Base-by-base conservation (phyloP, 2,888 invertebrate species). In the Hartigia nigra region DNA sequence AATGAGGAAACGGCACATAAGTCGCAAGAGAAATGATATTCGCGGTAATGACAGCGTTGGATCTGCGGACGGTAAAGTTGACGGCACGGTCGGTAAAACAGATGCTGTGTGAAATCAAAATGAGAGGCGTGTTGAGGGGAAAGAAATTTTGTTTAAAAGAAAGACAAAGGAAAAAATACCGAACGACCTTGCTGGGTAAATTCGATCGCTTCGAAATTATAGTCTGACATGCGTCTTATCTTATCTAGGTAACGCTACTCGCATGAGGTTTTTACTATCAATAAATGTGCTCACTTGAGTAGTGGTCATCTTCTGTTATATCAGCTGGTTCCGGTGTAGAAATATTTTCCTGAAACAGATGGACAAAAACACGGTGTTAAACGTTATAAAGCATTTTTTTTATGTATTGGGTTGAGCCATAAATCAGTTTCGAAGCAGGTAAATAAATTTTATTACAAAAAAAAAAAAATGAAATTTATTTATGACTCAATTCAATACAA, bases 291-390 rank as follows among this genome's bases (percentile, higher is more conserved):
- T 94, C 92, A 95, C 95, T 95, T 89, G 95, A 93, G 89, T 94
- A 95, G 86, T 95, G 95, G 86, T 95, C 95, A 83, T 95, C 95
- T 84, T 95, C 95, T 84, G 93, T 94, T 91, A 94, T 94, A 86
- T 95, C 95, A 4, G 93, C 92, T 12, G 95, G 95, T 88, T 95
- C 95, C 37, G 95, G 94, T 69, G 95, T 95, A 81, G 93, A 92
- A 84, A 95, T 92, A 87, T 95, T 95, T 88, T 95, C 95, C 95
- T 95, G 94, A 12, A 95, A 95, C 92, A 87, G 86, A 87, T 86
- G 82, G 85, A 84, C 83, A 83, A 80, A 80, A 76, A 82, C 76
- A 9, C 1, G 23, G 55, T 9, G 55, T 55, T 55, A 55, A 55
- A 55, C 55, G 55, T 55, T 55, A 23, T 55, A 55, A 9, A 23